These are phyloP conservation scores for Cricetomys ansorgei DNA, from an alignment of 2,113 vertebrate species.

Conservation along the genomic window DNA sequence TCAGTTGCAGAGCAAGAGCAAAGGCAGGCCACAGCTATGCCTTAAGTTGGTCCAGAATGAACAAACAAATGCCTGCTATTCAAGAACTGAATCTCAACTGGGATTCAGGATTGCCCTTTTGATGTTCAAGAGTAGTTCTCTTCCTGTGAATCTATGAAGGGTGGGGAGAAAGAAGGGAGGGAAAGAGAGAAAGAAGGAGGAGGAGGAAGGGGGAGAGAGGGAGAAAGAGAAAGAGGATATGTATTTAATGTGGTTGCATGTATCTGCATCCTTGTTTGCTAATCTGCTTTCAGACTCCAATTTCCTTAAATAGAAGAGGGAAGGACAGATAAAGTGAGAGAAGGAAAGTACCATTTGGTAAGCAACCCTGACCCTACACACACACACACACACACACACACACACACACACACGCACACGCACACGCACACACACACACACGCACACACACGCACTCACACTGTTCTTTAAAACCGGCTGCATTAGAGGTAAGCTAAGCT, in stretches of 20 bases:
- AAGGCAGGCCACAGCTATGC: neutral
- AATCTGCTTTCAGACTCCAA: neutral
- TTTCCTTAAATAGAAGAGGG: neutral
- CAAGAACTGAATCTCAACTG: slow-evolving; percentile 5
- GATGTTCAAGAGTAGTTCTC: neutral
- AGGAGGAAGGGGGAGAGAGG: too few relatives aligned
- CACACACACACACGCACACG: neutral
- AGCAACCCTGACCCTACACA: neutral
- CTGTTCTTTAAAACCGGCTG: neutral
- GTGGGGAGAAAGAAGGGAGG: neutral
- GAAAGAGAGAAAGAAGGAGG: neutral
- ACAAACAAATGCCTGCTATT: slow-evolving; percentile 48
- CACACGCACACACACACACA: neutral
- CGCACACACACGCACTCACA: too few relatives aligned
- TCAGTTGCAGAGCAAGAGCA: slow-evolving; percentile 12
- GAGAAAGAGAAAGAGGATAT: neutral
- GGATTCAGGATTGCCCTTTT: neutral
- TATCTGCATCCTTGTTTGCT: neutral
- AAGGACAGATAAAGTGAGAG: neutral
- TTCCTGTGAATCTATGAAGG: neutral
- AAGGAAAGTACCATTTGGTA: neutral
- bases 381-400: neutral
- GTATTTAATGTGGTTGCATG: neutral
- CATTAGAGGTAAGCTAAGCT: neutral
- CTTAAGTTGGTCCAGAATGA: slow-evolving; percentile 17